Base-by-base conservation (phyloP, 2,113 vertebrate species). In the Ranitomeya variabilis region DNA sequence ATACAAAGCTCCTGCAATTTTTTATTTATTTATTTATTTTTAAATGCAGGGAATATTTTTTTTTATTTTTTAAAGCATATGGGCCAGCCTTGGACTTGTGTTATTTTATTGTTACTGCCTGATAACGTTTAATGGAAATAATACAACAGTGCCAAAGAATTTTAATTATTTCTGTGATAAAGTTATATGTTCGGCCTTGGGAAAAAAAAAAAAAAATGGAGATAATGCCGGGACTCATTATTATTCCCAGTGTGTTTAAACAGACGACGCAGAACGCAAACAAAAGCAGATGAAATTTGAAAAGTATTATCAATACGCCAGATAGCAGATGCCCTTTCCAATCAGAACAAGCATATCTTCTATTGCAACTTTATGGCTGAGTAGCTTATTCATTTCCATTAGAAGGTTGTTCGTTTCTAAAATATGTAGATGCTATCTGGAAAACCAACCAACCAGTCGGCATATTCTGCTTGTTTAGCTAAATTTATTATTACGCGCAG, bases 201-300 rank as follows among this genome's bases (percentile, higher is more conserved):
- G 97, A 96, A 87, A 86, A 97, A 98, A 96, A 97, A 98, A 96
- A 87, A 87, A 86, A 88, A 98, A 98, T 97, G 94, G 95, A 99
- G 98, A 99, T 99, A 99, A 98, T 99, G 97, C 97, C 93, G 97
- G 95, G 96, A 96, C 96, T 99, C 97, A 98, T 99, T 99, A 97
- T 97, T 98, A 99, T 99, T 98, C 98, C 95, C 96, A 94, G 96
- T 97, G 96, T 99, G 98, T 99, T 99, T 98, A 98, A 99, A 99
- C 98, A 99, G 97, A 97, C 97, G 95, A 97, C 97, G 95, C 97
- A 95, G 97, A 99, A 98, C 96, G 97, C 98, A 99, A 99, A 99
- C 98, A 99, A 98, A 99, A 99, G 98, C 98, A 98, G 97, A 98
- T 98, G 97, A 99, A 99, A 99, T 99, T 98, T 98, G 97, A 99